Base-by-base conservation (phyloP, 2,888 invertebrate genomes). In the Pseudococcus viburni region DNA sequence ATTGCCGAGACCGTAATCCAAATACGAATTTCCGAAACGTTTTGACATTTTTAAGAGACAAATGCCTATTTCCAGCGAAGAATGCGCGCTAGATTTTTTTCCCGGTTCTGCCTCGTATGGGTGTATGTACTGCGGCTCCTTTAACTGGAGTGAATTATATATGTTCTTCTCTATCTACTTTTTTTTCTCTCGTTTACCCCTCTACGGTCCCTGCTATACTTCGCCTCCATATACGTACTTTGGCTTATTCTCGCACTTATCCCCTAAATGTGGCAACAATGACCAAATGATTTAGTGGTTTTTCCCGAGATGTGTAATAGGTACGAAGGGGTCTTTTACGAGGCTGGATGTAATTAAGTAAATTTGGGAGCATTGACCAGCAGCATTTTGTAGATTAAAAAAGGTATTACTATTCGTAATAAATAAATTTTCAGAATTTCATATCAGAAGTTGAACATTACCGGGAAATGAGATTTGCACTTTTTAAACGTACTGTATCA, bases 1-100 rank as follows among this genome's bases (percentile, higher is more conserved):
- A 77, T 77, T 77, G 77, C 77, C 77, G 17, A 39, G 77, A 77
- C 77, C 77, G 77, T 77, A 77, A 77, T 77, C 77, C 77, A 77
- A 77, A 77, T 77, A 77, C 77, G 77, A 77, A 77, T 77, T 77
- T 77, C 77, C 77, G 77, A 77, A 77, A 77, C 77, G 77, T 77
- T 77, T 77, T 77, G 77, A 77, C 77, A 77, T 77, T 77, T 77
- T 77, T 77, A 77, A 77, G 77, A 77, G 77, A 77, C 39, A 77
- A 77, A 77, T 77, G 77, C 77, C 77, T 77, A 77, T 39, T 77
- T 77, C 77, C 77, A 77, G 39, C 77, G 77, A 77, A 33, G 77
- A 77, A 77, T 77, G 39, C 39, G 33, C 77, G 77, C 8, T 77
- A 39, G 77, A 77, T 77, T 77, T 77, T 33, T 77, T 77, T 77